Conservation (phyloP, 2,888 invertebrate species). For the Anthophora plumipes region DNA sequence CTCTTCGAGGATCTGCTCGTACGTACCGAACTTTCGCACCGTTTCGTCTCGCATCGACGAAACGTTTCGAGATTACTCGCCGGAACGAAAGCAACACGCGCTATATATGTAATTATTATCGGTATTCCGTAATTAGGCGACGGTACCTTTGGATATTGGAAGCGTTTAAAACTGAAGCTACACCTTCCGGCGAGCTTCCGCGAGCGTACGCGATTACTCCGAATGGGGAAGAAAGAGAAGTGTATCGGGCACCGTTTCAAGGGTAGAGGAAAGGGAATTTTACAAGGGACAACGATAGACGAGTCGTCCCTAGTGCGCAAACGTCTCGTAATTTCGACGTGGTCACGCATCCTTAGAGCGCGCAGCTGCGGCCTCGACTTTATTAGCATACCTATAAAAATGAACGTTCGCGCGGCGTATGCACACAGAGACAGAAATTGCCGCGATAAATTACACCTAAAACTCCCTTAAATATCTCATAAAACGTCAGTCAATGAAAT, state of each 20-base stretch:
- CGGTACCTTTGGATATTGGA: too few species aligned
- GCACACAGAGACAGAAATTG: slow-evolving; percentile 76
- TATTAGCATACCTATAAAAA: slow-evolving; percentile 84
- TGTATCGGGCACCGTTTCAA: background rate
- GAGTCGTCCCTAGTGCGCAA: slow-evolving; percentile 63
- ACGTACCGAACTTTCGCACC: background rate
- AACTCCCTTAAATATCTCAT: slow-evolving; percentile 80
- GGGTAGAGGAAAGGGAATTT: background rate
- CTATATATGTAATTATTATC: too few species aligned
- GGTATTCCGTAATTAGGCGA: too few species aligned
- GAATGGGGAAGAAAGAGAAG: background rate
- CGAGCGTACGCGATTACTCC: background rate
- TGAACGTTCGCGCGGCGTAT: slow-evolving; percentile 66
- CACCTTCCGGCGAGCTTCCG: too few species aligned
- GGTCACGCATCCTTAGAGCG: slow-evolving; percentile 81
- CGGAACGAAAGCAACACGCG: too few species aligned
- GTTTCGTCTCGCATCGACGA: background rate
- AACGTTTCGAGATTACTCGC: background rate
- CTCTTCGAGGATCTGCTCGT: background rate
- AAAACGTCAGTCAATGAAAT: slow-evolving; percentile 76
- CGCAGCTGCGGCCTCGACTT: slow-evolving; percentile 81
- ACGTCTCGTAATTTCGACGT: slow-evolving; percentile 81
- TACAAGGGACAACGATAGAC: slow-evolving; percentile 32
- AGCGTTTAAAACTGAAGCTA: too few species aligned
- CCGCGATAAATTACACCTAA: slow-evolving; percentile 80